These are phyloP conservation scores for Falco punctatus DNA, from an alignment of 2,113 vertebrate genomes.

Conservation along the genomic window DNA sequence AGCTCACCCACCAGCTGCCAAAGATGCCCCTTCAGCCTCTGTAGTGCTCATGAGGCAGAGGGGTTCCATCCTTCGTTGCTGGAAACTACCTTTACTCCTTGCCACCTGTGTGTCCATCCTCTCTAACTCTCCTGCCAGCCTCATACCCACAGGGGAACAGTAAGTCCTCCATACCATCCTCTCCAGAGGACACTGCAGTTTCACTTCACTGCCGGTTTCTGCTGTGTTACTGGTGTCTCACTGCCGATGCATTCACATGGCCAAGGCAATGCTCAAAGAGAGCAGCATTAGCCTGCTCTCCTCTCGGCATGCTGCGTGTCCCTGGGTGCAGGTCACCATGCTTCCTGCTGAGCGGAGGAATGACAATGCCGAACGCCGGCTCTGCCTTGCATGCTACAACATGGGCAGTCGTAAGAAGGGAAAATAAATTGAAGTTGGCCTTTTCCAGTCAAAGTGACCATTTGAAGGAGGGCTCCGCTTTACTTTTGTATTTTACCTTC, in stretches of 20 bases:
- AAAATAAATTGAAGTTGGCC: neutral
- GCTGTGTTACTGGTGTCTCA: neutral
- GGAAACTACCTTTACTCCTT: neutral
- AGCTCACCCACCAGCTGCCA: neutral
- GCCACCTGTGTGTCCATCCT: neutral
- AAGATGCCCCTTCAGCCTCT: neutral
- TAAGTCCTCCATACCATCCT: neutral
- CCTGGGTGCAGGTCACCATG: neutral
- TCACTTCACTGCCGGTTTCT: neutral
- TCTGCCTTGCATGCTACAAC: neutral
- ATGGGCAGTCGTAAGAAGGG: neutral
- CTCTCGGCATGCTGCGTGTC: fast-evolving
- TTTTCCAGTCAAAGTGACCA: neutral
- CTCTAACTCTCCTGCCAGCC: neutral
- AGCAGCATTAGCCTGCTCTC: neutral
- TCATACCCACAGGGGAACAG: neutral
- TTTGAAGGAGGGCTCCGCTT: neutral
- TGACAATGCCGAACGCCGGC: neutral
- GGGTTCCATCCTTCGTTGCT: neutral
- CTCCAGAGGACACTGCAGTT: neutral
- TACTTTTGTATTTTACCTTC: neutral
- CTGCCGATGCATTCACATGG: neutral
- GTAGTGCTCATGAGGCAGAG: neutral
- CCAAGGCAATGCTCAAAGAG: neutral
- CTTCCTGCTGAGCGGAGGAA: neutral